A percentile compares a stretch with the other conserved stretches of the same genome.
Conservation (phyloP, 2,797 vertebrate species). For the Nothura maculosa region DNA sequence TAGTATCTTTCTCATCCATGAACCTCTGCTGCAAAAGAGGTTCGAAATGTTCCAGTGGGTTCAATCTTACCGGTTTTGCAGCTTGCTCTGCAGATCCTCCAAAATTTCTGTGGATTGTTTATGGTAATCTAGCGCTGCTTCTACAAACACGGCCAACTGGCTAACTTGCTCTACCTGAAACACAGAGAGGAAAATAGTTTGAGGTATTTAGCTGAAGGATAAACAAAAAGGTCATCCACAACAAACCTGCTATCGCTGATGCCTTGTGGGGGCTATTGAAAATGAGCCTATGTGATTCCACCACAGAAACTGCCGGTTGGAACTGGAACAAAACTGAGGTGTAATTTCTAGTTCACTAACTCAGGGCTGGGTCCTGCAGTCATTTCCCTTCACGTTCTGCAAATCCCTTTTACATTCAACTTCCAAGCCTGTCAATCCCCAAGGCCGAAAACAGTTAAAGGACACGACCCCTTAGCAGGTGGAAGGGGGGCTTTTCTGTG, state of each 20-base stretch:
- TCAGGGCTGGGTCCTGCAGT: conserved; percentile 45
- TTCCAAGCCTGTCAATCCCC: conserved; percentile 60
- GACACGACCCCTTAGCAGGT: conserved; percentile 30
- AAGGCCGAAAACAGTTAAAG: background rate
- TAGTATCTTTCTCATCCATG: background rate
- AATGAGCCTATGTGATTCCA: background rate
- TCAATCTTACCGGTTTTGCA: conserved; percentile 87
- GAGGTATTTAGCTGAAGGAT: conserved; percentile 13
- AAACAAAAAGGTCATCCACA: conserved; percentile 31
- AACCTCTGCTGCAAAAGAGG: background rate
- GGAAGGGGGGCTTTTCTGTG: conserved; percentile 38
- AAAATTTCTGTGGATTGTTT: conserved; percentile 89
- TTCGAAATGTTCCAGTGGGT: background rate
- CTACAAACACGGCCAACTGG: conserved; percentile 90
- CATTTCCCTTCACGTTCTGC: conserved; percentile 57
- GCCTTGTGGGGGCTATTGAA: background rate
- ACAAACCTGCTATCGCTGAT: background rate
- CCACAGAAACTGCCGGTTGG: conserved; percentile 38
- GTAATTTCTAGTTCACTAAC: conserved; percentile 40
- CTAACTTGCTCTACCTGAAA: conserved; percentile 93
- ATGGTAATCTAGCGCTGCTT: conserved; percentile 91
- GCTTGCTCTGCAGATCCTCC: conserved; percentile 87
- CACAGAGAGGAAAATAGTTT: background rate
- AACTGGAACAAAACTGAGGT: conserved; percentile 51
- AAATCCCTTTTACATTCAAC: conserved; percentile 59